These are phyloP conservation scores for Ramphastos sulfuratus DNA, from an alignment of 2,113 vertebrate genomes.

Conservation along the genomic window DNA sequence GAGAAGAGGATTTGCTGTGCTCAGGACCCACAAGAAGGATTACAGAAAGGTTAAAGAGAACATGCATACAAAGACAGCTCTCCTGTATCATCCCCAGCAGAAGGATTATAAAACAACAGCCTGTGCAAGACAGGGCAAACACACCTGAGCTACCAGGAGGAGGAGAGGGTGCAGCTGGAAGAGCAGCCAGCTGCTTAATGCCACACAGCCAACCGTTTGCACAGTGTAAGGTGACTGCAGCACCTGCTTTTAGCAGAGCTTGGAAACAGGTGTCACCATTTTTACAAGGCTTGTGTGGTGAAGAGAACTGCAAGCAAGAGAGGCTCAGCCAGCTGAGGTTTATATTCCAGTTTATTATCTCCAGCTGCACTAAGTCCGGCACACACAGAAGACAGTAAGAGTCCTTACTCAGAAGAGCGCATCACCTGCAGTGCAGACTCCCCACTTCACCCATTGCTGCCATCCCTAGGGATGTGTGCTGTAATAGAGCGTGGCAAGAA, in stretches of 20 bases:
- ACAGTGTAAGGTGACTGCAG: not conserved
- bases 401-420: not conserved
- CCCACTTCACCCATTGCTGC: not conserved
- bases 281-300: not conserved
- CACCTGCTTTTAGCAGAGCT: not conserved
- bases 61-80: not conserved
- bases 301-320: not conserved
- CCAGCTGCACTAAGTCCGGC: not conserved
- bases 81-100: not conserved
- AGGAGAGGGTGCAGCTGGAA: not conserved
- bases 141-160: constrained; percentile 9
- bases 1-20: constrained; percentile 36
- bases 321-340: not conserved
- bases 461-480: rapidly evolving
- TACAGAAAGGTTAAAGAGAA: constrained; percentile 47
- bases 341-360: not conserved
- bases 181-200: not conserved
- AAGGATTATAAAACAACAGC: not conserved
- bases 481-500: not conserved
- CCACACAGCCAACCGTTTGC: not conserved
- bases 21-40: constrained; percentile 28
- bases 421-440: rapidly evolving
- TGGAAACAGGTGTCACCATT: not conserved
- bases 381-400: not conserved
- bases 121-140: not conserved